Evolutionary conservation across 2,888 invertebrate genomes (phyloP).

Genomic region (Neuroscelio doddi): DNA sequence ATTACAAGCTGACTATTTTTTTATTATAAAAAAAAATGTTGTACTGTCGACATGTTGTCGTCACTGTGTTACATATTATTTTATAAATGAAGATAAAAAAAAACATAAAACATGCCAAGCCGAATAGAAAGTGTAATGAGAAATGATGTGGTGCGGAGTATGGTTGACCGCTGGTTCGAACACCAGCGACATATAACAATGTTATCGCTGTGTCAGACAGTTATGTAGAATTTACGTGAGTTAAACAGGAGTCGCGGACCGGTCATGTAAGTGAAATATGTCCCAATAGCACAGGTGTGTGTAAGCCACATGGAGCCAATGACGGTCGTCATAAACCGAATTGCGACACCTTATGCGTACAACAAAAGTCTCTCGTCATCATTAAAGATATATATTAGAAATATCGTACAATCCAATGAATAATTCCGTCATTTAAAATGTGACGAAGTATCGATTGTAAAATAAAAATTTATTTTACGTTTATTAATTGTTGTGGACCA

Average conservation of each 20-base stretch:
- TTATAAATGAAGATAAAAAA: no score
- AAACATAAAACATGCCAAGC: background rate
- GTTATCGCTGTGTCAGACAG: slow-evolving; percentile 64
- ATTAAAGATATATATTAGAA: no score
- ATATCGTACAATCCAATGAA: no score
- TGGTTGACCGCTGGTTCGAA: slow-evolving; percentile 51
- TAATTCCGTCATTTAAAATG: no score
- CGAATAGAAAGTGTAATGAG: slow-evolving; percentile 24
- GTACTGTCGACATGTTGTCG: no score
- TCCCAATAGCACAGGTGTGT: slow-evolving; percentile 36
- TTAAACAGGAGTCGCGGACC: slow-evolving; percentile 53
- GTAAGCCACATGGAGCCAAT: slow-evolving; percentile 1
- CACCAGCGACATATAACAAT: slow-evolving; percentile 54
- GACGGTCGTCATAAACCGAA: background rate
- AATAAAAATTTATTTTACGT: no score
- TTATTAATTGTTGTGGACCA: no score
- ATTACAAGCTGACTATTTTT: no score
- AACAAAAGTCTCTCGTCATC: no score
- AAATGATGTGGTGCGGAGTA: slow-evolving; percentile 39
- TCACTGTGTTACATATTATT: no score
- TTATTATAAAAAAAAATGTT: no score
- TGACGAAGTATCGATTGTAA: no score
- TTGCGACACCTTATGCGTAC: background rate
- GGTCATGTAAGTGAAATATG: slow-evolving; percentile 59
- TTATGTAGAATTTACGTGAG: slow-evolving; percentile 61